phyloP scores from a whole-genome alignment of 2,113 vertebrate genomes.

The Catharus fuscescens region DNA sequence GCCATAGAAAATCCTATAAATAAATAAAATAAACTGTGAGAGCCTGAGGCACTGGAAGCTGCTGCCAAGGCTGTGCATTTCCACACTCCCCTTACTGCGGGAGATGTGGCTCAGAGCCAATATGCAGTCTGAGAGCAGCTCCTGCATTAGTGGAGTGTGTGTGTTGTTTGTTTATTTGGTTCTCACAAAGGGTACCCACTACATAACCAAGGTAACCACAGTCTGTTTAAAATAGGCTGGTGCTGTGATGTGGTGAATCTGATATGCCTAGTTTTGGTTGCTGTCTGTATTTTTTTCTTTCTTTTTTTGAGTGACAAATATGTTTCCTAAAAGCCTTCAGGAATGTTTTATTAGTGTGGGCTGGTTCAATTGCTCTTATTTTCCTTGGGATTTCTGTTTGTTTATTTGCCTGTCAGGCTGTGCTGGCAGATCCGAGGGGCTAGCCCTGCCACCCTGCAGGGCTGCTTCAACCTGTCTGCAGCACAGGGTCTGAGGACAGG shows the following conservation, averaged over 20 bases:
- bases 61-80: constrained; percentile 70
- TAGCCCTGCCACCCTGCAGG: rapidly evolving
- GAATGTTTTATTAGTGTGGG: not conserved
- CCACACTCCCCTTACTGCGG: constrained; percentile 48
- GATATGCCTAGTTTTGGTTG: not conserved
- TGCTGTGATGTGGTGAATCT: not conserved
- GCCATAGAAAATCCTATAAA: constrained; percentile 60
- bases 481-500: not conserved
- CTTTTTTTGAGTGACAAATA: not conserved
- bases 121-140: constrained; percentile 41
- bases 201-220: constrained; percentile 1
- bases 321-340: not conserved
- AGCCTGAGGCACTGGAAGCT: constrained; percentile 64
- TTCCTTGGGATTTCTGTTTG: not conserved
- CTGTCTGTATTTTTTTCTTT: not conserved
- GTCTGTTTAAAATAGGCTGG: not conserved
- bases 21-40: constrained; percentile 71
- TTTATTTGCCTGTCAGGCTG: not conserved
- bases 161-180: constrained; percentile 44
- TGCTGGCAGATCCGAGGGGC: not conserved
- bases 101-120: constrained; percentile 62
- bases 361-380: not conserved
- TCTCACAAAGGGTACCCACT: constrained; percentile 35
- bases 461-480: rapidly evolving
- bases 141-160: constrained; percentile 1